These are phyloP conservation scores for Mellilla xanthometata DNA, from an alignment of 2,888 invertebrate genomes.

Conservation along the genomic window DNA sequence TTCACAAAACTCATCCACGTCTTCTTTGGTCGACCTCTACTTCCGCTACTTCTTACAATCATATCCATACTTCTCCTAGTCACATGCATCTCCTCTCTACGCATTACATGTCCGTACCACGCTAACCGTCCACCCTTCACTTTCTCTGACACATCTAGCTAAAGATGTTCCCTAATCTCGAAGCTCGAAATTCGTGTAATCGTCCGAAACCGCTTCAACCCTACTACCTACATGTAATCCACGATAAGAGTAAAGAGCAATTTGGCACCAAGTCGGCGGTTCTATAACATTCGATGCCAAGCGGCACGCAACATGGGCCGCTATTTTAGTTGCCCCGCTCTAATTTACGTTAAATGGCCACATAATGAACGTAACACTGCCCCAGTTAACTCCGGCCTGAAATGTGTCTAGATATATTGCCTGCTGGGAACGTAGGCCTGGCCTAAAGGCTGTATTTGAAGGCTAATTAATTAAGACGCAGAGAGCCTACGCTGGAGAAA, in stretches of 20 bases:
- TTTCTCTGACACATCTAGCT: no score
- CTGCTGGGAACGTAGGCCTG: slow-evolving; percentile 13
- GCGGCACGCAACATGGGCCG: slow-evolving; percentile 50
- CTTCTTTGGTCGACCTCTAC: no score
- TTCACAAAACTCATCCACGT: no score
- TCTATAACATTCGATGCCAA: slow-evolving; percentile 70
- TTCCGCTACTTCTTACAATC: no score
- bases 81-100: no score
- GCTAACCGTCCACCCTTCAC: no score
- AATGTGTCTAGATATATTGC: slow-evolving; percentile 36
- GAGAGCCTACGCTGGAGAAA: not conserved
- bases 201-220: not conserved
- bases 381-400: slow-evolving; percentile 34
- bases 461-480: slow-evolving; percentile 18
- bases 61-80: no score
- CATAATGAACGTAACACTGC: slow-evolving; percentile 41
- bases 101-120: no score
- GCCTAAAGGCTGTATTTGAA: slow-evolving; percentile 12
- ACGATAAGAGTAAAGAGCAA: slow-evolving; percentile 72
- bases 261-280: slow-evolving; percentile 65
- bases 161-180: no score
- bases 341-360: slow-evolving; percentile 65
- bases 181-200: no score
- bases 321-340: slow-evolving; percentile 59
- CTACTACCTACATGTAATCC: slow-evolving; percentile 49